Percentiles rank a stretch among this genome's conserved stretches.
Evolutionary conservation across 2,888 invertebrate species (phyloP).

Genomic region (Temnothorax rugatulus): DNA sequence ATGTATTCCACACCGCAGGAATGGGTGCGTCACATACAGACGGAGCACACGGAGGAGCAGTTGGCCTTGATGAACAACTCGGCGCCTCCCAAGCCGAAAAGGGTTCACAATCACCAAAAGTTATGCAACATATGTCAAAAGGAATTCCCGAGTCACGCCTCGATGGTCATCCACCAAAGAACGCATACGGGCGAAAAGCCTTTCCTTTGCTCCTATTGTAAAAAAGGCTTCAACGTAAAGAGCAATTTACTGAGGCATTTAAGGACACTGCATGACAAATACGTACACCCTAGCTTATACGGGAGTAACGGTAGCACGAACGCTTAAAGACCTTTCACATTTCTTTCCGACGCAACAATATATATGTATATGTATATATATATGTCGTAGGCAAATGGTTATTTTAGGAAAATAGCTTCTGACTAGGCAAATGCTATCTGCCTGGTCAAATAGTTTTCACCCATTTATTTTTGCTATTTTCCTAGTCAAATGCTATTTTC

Average conservation of each 20-base stretch:
- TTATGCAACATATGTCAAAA: slow-evolving; percentile 91
- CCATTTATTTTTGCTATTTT: too few species aligned
- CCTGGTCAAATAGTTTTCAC: too few species aligned
- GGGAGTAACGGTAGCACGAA: slow-evolving; percentile 85
- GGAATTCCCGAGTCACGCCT: slow-evolving; percentile 92
- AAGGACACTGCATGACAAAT: slow-evolving; percentile 92
- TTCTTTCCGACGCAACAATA: slow-evolving; percentile 35
- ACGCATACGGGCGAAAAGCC: slow-evolving; percentile 93
- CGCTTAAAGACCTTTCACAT: slow-evolving; percentile 76
- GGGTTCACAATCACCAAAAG: slow-evolving; percentile 85
- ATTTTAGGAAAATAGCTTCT: too few species aligned
- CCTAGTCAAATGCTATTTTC: too few species aligned
- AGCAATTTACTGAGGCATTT: slow-evolving; percentile 92
- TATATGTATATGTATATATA: neutral
- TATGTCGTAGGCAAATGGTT: too few species aligned
- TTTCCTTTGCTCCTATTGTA: slow-evolving; percentile 91
- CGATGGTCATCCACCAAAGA: slow-evolving; percentile 92
- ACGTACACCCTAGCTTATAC: slow-evolving; percentile 86
- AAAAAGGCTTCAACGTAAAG: slow-evolving; percentile 93
- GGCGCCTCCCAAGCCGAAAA: slow-evolving; percentile 88
- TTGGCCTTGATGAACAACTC: slow-evolving; percentile 92
- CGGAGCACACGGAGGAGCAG: slow-evolving; percentile 93
- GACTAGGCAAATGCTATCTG: too few species aligned
- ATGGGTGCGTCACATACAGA: slow-evolving; percentile 95
- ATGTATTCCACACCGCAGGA: slow-evolving; percentile 92